Evolutionary conservation across 2,888 invertebrate genomes (phyloP).

Genomic region (Drosophila paracracens): DNA sequence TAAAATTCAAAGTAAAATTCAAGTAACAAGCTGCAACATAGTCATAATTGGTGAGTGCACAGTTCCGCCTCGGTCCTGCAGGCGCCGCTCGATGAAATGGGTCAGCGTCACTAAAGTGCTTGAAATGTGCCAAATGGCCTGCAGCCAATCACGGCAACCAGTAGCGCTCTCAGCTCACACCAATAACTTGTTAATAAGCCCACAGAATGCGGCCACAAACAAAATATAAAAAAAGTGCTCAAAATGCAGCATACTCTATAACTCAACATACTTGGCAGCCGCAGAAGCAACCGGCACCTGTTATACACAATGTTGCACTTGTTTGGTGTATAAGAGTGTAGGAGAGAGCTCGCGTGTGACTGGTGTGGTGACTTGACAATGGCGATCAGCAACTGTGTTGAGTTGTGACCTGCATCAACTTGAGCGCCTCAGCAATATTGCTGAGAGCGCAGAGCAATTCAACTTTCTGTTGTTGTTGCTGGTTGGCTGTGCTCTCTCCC

Average conservation of each 20-base stretch:
- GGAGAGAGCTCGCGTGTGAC: conserved; percentile 3
- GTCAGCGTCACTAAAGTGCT: conserved; percentile 69
- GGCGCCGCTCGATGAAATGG: conserved; percentile 64
- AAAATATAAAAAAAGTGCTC: conserved; percentile 38
- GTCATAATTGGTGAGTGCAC: conserved; percentile 7
- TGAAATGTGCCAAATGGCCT: conserved; percentile 76
- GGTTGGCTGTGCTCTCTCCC: neutral
- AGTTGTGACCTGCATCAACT: conserved; percentile 75
- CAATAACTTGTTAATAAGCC: conserved; percentile 66
- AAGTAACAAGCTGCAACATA: conserved; percentile 1
- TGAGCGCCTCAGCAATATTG: conserved; percentile 9
- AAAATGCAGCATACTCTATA: conserved; percentile 19
- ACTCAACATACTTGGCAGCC: conserved; percentile 17
- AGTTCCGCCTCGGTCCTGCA: conserved; percentile 39
- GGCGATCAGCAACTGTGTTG: conserved; percentile 51
- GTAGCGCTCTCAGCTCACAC: conserved; percentile 50
- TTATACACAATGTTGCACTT: conserved; percentile 54
- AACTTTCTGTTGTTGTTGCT: conserved; percentile 16
- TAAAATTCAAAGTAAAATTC: neutral
- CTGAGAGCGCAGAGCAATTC: conserved; percentile 7
- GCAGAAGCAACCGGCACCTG: conserved; percentile 57
- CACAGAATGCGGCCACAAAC: conserved; percentile 61
- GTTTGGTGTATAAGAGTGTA: conserved; percentile 18
- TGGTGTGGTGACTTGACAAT: conserved; percentile 43
- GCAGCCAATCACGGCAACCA: conserved; percentile 59